Conservation (phyloP, 2,888 invertebrate genomes). For the Lasioglossum zephyrum region DNA sequence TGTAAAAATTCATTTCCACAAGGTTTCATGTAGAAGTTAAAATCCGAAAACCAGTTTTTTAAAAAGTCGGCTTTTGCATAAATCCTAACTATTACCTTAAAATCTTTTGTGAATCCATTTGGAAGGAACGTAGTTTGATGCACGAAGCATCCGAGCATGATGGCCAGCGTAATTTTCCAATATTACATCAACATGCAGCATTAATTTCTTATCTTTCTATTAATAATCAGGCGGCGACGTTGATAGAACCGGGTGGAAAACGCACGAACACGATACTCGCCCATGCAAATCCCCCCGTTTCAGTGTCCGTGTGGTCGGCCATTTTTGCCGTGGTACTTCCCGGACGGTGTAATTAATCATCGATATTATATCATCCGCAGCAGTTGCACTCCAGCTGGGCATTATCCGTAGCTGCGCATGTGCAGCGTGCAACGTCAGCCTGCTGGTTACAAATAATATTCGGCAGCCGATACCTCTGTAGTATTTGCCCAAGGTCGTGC, state of each 20-base stretch:
- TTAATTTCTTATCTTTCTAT: constrained; percentile 11
- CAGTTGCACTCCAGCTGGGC: constrained; percentile 29
- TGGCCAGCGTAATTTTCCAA: not conserved
- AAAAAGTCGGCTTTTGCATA: too few species aligned
- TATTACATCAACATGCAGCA: not conserved
- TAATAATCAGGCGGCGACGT: not conserved
- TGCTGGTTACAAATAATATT: constrained; percentile 65
- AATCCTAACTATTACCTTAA: not conserved
- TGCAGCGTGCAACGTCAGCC: constrained; percentile 39
- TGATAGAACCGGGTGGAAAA: not conserved
- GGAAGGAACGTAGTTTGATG: not conserved
- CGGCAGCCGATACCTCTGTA: constrained; percentile 49
- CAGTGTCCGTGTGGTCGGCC: constrained; percentile 2
- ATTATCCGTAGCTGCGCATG: constrained; percentile 32
- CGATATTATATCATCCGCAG: constrained; percentile 44
- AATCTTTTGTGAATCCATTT: not conserved
- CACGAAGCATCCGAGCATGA: not conserved
- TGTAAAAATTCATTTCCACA: too few species aligned
- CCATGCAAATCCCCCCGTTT: constrained; percentile 14
- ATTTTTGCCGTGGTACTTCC: constrained; percentile 36
- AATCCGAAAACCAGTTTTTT: not conserved
- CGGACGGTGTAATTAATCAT: constrained; percentile 61
- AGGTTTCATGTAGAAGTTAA: too few species aligned
- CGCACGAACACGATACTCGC: not conserved
- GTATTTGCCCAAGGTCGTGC: constrained; percentile 63